Percentiles rank a stretch among this genome's conserved stretches.
phyloP scores from a whole-genome alignment of 1,140 invertebrate genomes.

The Stenopsyche tienmushanensis region DNA sequence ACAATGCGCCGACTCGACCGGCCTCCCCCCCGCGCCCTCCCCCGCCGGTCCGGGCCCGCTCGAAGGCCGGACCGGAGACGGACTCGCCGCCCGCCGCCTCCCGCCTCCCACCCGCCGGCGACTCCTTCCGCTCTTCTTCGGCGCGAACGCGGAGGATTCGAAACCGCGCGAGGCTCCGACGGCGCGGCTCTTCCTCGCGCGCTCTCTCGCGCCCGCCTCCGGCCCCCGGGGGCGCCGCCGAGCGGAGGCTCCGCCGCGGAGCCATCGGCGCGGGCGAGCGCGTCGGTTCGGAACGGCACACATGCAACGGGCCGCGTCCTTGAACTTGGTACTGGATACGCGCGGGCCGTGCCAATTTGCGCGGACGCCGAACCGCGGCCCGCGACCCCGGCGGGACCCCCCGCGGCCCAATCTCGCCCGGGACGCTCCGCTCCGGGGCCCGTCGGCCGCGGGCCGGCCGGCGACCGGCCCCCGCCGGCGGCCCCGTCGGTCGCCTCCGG shows the following conservation, averaged over 20 bases:
- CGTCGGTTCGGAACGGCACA: background rate
- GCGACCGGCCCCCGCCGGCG: too few species aligned
- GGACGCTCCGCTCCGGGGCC: too few species aligned
- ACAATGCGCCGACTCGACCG: background rate
- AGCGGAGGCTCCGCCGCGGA: background rate
- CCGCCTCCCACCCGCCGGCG: too few species aligned
- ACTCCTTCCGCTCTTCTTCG: background rate
- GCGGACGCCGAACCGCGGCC: background rate
- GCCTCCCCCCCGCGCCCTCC: background rate
- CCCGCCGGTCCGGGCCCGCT: background rate
- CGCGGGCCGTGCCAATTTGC: conserved; percentile 11
- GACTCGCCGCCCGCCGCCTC: too few species aligned
- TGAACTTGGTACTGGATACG: conserved; percentile 26
- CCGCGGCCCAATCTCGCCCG: too few species aligned
- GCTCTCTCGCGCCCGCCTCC: background rate
- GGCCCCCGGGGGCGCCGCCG: too few species aligned
- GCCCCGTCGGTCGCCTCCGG: too few species aligned
- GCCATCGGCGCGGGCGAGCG: background rate
- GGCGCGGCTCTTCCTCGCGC: too few species aligned
- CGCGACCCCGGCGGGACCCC: background rate
- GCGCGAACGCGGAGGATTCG: background rate
- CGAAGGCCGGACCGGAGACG: background rate
- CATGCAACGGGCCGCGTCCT: conserved; percentile 7
- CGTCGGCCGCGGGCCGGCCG: too few species aligned
- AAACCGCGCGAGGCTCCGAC: background rate